Evolutionary conservation across 2,113 vertebrate species (phyloP), one percentile per base, ranked within the genome.

Genomic region (Gopherus flavomarginatus): DNA sequence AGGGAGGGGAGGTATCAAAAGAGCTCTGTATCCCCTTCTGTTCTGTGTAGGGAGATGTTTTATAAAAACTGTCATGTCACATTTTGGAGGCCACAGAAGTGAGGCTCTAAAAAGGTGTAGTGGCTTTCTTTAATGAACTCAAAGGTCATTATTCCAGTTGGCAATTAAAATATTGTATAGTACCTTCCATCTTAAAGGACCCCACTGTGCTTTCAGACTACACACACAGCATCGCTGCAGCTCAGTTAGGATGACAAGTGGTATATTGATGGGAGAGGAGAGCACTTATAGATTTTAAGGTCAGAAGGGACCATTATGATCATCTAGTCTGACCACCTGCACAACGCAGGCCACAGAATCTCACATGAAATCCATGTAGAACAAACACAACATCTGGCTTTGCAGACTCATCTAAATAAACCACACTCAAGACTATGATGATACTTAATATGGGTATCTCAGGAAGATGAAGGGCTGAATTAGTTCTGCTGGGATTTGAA

Each of bases 161-260:
- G 5, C 44, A 4, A 1, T 78, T 53, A 69, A 47, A 81, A 81
- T 77, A 91, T 56, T 31, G 10, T 2, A 27, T 83, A 83, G 85
- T 65, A 57, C 22, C 35, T 69, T 87, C 17, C 7, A 49, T 2
- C 49, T 81, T 1, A 0, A 3, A 26, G 12, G n/a, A 42, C 26
- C 9, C 38, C 35, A 35, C 65, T 44, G 11, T 5, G 19, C 86
- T 50, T 77, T 89, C 4, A 27, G 44, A 83, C 80, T 65, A 14
- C 47, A 16, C 4, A 0, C 65, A 9, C n/a, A 38, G n/a, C n/a
- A 11, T 72, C n/a, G 5, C n/a, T 72, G 65, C 65, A 21, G n/a
- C 19, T 72, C 17, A 5, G 35, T 69, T 69, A n/a, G 6, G 65
- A 38, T n/a, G 17, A 38, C 19, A 22, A 38, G n/a, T 50, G 52